Evolutionary conservation across 2,888 invertebrate species (phyloP).

Genomic region (Stenurella melanura): DNA sequence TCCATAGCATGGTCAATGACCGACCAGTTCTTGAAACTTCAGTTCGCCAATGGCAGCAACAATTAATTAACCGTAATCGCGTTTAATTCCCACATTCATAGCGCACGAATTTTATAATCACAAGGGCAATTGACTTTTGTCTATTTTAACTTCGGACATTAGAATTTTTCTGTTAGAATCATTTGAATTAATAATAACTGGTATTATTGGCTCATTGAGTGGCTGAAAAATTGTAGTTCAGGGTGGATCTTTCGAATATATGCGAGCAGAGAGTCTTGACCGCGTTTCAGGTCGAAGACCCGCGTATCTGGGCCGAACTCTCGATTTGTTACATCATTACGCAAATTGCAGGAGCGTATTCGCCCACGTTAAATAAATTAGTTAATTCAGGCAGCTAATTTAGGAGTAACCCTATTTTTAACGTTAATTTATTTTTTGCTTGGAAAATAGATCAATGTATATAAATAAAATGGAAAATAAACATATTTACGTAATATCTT

Average conservation of each 20-base stretch:
- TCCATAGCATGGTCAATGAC: slow-evolving; percentile 62
- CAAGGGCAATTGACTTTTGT: neutral
- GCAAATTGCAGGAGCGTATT: slow-evolving; percentile 55
- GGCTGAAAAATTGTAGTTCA: slow-evolving; percentile 35
- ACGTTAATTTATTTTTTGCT: neutral
- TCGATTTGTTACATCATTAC: slow-evolving; percentile 59
- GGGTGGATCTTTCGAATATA: slow-evolving; percentile 64
- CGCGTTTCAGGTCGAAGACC: slow-evolving; percentile 71
- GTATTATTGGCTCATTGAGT: neutral
- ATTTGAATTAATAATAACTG: neutral
- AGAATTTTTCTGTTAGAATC: neutral
- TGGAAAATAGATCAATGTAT: neutral
- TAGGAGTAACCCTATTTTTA: neutral
- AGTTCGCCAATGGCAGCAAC: slow-evolving; percentile 32
- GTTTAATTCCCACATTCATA: neutral
- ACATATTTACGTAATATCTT: no score
- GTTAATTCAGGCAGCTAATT: slow-evolving; percentile 17
- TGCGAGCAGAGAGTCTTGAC: slow-evolving; percentile 67
- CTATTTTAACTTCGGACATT: neutral
- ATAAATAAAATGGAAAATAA: neutral
- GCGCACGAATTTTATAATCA: neutral
- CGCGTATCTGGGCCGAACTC: slow-evolving; percentile 64
- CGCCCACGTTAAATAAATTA: slow-evolving; percentile 29
- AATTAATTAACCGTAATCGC: slow-evolving; percentile 28
- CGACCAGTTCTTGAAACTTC: slow-evolving; percentile 45